phyloP scores from a whole-genome alignment of 1,140 invertebrate species.

The Sminthurides bifidus region DNA sequence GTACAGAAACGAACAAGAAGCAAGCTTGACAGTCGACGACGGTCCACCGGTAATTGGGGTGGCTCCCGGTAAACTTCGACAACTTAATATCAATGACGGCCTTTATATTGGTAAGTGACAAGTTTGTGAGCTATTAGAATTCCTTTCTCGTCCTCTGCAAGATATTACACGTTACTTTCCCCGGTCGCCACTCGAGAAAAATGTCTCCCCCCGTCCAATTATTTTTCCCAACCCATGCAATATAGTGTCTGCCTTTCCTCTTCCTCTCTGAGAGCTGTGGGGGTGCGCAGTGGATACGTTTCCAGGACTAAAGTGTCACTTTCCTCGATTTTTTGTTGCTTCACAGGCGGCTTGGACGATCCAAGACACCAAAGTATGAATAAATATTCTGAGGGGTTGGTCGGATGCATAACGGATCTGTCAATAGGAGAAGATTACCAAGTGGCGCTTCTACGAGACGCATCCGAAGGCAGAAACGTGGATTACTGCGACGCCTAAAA shows the following conservation, averaged over 20 bases:
- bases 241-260: too few relatives aligned
- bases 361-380: constrained; percentile 51
- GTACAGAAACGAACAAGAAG: constrained; percentile 68
- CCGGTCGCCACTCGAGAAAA: too few relatives aligned
- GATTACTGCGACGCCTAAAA: constrained; percentile 39
- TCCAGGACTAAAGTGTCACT: too few relatives aligned
- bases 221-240: too few relatives aligned
- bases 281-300: too few relatives aligned
- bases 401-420: constrained; percentile 67
- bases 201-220: too few relatives aligned
- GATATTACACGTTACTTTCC: too few relatives aligned
- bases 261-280: too few relatives aligned
- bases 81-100: constrained; percentile 71
- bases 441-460: constrained; percentile 48
- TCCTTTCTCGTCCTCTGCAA: too few relatives aligned
- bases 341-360: constrained; percentile 62
- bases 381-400: constrained; percentile 56
- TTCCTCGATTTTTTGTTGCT: constrained; percentile 8
- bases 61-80: constrained; percentile 67
- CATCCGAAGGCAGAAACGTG: constrained; percentile 44
- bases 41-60: constrained; percentile 59
- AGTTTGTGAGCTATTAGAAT: too few relatives aligned
- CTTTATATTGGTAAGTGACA: constrained; percentile 72
- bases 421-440: constrained; percentile 63
- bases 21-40: constrained; percentile 71